Percentiles rank a stretch among this genome's conserved stretches.
Evolutionary conservation across 2,797 vertebrate genomes (phyloP).

Genomic region (Tokudaia tokunoshimensis): DNA sequence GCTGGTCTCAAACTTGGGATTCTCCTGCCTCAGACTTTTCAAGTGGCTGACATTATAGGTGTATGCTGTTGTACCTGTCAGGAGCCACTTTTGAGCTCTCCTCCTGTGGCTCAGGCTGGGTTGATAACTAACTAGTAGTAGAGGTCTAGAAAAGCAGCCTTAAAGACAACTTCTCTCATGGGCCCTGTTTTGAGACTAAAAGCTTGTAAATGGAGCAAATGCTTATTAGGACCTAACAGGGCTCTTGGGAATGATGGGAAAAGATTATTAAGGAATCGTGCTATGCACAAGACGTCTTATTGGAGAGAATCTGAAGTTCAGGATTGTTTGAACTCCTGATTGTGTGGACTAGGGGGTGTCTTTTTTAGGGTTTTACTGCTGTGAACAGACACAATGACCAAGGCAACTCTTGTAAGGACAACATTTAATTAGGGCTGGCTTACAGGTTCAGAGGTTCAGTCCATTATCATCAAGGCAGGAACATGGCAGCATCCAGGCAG

Average conservation of each 20-base stretch:
- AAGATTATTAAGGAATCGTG: slow-evolving; percentile 75
- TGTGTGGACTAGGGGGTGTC: background rate
- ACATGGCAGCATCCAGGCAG: background rate
- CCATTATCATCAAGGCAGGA: background rate
- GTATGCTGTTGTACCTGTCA: too few relatives aligned
- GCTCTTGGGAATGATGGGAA: slow-evolving; percentile 94
- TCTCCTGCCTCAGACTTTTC: background rate
- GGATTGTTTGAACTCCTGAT: background rate
- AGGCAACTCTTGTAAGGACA: background rate
- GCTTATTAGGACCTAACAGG: slow-evolving; percentile 94
- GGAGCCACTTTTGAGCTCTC: background rate
- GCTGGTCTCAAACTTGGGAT: background rate
- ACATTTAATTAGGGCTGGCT: background rate
- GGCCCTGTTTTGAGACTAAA: slow-evolving; percentile 87
- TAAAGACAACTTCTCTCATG: background rate
- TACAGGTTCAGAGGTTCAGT: background rate
- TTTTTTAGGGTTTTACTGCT: background rate
- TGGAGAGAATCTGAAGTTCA: background rate
- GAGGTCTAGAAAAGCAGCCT: background rate
- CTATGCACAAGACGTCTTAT: background rate
- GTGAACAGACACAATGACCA: background rate
- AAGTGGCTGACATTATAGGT: background rate
- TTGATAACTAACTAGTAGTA: background rate
- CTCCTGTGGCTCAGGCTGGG: background rate
- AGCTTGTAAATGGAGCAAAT: slow-evolving; percentile 94